These are phyloP conservation scores for Nautilus pompilius DNA, from an alignment of 1,140 invertebrate species.

Conservation along the genomic window DNA sequence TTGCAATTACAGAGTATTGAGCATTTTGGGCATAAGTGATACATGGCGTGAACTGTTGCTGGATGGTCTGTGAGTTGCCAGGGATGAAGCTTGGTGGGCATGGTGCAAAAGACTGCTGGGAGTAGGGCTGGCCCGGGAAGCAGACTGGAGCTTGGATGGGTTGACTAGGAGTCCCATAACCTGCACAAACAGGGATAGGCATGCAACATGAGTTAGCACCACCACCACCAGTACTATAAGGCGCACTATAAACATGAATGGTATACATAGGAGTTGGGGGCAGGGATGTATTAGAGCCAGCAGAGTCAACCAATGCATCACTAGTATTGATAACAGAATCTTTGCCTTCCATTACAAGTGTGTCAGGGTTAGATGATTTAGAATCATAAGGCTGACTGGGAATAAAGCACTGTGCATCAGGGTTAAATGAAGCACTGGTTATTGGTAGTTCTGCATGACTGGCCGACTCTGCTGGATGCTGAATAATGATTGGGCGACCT, in stretches of 20 bases:
- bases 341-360: neutral
- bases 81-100: neutral
- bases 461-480: constrained; percentile 12
- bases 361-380: neutral
- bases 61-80: neutral
- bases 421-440: constrained; percentile 20
- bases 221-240: neutral
- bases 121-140: neutral
- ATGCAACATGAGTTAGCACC: constrained; percentile 1
- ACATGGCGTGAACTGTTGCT: neutral
- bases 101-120: neutral
- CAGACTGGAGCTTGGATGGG: neutral
- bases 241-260: neutral
- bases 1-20: neutral
- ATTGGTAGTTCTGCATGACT: constrained; percentile 2
- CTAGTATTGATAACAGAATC: neutral
- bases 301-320: neutral
- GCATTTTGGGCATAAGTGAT: neutral
- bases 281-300: neutral
- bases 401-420: constrained; percentile 38
- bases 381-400: constrained; percentile 13
- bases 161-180: neutral
- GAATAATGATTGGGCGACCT: constrained; percentile 45
- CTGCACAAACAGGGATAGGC: neutral
- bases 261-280: neutral